phyloP scores from a whole-genome alignment of 2,113 vertebrate genomes.

The Chamaea fasciata region DNA sequence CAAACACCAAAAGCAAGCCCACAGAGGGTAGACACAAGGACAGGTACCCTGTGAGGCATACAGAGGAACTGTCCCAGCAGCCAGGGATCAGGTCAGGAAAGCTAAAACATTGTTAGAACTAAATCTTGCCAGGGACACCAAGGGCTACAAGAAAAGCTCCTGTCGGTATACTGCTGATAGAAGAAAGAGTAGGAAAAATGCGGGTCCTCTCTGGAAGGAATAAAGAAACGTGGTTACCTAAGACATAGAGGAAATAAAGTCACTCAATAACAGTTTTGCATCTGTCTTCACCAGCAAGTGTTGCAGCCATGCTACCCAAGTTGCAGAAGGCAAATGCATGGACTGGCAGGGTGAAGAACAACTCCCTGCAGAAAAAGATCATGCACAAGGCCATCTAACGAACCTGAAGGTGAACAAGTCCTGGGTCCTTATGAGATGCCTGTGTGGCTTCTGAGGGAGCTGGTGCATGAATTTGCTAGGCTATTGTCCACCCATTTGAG shows the following conservation, averaged over 20 bases:
- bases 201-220: not conserved
- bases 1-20: not conserved
- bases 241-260: not conserved
- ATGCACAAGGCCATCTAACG: not conserved
- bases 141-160: not conserved
- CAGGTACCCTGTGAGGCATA: not conserved
- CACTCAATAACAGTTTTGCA: not conserved
- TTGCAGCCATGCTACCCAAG: not conserved
- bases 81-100: not conserved
- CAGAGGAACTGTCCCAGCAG: not conserved
- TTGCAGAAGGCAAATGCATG: not conserved
- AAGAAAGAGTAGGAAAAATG: not conserved
- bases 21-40: not conserved
- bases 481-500: not conserved
- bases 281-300: not conserved
- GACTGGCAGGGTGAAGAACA: not conserved
- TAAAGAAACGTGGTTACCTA: not conserved
- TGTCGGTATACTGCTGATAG: not conserved
- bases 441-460: not conserved
- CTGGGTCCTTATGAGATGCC: not conserved
- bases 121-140: not conserved
- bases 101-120: not conserved
- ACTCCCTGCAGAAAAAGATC: not conserved
- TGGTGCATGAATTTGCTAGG: not conserved
- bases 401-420: not conserved